phyloP scores from a whole-genome alignment of 2,797 vertebrate species.

The Pangasius larnaudii region DNA sequence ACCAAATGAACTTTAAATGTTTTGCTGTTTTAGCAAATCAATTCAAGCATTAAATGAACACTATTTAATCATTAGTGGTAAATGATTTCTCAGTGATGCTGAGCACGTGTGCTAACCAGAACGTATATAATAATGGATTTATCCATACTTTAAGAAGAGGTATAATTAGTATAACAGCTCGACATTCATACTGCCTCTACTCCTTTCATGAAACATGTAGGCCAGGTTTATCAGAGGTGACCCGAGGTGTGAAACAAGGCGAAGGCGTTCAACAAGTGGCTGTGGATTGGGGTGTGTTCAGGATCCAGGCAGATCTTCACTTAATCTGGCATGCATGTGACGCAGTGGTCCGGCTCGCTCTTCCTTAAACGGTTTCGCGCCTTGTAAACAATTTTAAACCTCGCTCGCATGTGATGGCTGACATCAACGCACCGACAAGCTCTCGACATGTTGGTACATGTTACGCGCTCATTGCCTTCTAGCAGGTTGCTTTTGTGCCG shows the following conservation, averaged over 20 bases:
- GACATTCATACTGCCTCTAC: neutral
- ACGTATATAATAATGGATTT: neutral
- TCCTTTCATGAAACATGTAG: neutral
- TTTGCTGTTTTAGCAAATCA: neutral
- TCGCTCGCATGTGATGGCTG: no score
- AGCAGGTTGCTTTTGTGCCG: neutral
- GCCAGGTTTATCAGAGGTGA: neutral
- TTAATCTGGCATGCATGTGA: neutral
- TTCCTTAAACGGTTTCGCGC: neutral
- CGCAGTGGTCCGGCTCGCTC: neutral
- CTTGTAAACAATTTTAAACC: neutral
- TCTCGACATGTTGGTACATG: no score
- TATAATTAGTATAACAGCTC: neutral
- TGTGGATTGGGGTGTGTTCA: neutral
- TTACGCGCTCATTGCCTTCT: no score
- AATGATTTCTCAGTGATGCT: no score
- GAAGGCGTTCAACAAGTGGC: neutral
- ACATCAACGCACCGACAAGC: neutral
- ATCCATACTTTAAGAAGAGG: neutral
- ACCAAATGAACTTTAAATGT: neutral
- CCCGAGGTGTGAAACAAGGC: neutral
- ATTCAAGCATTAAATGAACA: neutral
- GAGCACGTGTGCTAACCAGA: neutral
- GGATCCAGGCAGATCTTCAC: neutral
- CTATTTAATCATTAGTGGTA: neutral